Base-by-base conservation (phyloP, 2,888 invertebrate species). In the Sycophila texana region DNA sequence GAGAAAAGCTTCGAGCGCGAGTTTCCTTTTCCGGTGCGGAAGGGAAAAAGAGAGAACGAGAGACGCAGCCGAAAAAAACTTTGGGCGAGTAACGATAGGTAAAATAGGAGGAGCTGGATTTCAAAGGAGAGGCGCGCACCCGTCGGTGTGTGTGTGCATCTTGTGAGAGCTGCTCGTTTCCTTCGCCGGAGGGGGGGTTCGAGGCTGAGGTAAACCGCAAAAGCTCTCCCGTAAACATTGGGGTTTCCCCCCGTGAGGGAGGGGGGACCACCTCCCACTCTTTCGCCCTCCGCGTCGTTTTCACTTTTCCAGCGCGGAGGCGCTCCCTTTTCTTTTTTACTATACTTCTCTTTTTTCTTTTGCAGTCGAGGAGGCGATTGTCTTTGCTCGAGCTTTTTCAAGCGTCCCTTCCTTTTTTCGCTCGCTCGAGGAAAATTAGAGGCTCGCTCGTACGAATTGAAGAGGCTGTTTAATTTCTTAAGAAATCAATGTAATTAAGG, bases 161-260 rank as follows among this genome's bases (percentile, higher is more conserved):
- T 39, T 10, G 16, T 12, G 16, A n/a, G 60, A 71, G 57, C 16
- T 47, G 30, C 39, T 12, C 18, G 60, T 49, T 77, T 60, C 20
- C 65, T 72, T 76, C 20, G 30, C 18, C 22, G 57, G 0, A 30
- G 47, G 20, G 22, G 26, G 57, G 47, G 20, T 22, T 4, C 22
- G 51, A 3, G 51, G 26, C 22, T 26, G 63, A 39, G 66, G 71
- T 30, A 81, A 84, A 82, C 82, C 82, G 80, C 82, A 80, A 82
- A 82, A 82, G 83, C 83, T 83, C 79, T 79, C 80, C 78, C 78
- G 83, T 84, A 83, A 85, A 85, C 84, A 84, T 83, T 84, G 81
- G 81, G 77, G 82, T 80, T 81, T 81, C 80, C 65, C 55, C 49
- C 12, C 26, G 20, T 20, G 61, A n/a, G n/a, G n/a, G n/a, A n/a